These are phyloP conservation scores for Drosophila rufa DNA, from an alignment of 1,140 invertebrate species.

Conservation along the genomic window DNA sequence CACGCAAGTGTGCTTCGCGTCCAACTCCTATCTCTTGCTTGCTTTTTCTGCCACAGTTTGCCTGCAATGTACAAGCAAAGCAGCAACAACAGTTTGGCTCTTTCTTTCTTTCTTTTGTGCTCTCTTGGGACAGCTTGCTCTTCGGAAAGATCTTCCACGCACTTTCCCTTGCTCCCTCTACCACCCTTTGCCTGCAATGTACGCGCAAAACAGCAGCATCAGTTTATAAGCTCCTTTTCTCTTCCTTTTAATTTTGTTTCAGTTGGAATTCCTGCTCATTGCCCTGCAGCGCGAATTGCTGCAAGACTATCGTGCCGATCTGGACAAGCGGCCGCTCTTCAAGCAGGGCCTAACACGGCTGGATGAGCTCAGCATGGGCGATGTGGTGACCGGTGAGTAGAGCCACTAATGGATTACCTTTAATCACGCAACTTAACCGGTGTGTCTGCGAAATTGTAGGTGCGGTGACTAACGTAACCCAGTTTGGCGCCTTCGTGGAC, in stretches of 20 bases:
- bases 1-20: no score
- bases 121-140: no score
- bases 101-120: no score
- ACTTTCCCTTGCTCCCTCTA: no score
- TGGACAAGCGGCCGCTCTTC: constrained; percentile 89
- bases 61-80: no score
- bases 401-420: neutral
- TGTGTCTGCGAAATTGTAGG: constrained; percentile 81
- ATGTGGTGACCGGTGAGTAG: constrained; percentile 85
- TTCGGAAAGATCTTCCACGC: no score
- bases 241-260: constrained; percentile 3
- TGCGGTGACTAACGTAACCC: constrained; percentile 92
- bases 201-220: no score
- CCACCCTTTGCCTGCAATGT: neutral
- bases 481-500: constrained; percentile 96
- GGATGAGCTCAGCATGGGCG: constrained; percentile 87
- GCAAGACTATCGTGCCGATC: constrained; percentile 89
- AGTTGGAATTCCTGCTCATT: constrained; percentile 88
- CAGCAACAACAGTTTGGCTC: no score
- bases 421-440: neutral
- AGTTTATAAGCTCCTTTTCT: no score
- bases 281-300: constrained; percentile 88
- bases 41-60: no score
- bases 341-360: constrained; percentile 88
- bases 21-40: no score